Conservation (phyloP, 2,797 vertebrate species). For the Hydrocynus forskahlii region DNA sequence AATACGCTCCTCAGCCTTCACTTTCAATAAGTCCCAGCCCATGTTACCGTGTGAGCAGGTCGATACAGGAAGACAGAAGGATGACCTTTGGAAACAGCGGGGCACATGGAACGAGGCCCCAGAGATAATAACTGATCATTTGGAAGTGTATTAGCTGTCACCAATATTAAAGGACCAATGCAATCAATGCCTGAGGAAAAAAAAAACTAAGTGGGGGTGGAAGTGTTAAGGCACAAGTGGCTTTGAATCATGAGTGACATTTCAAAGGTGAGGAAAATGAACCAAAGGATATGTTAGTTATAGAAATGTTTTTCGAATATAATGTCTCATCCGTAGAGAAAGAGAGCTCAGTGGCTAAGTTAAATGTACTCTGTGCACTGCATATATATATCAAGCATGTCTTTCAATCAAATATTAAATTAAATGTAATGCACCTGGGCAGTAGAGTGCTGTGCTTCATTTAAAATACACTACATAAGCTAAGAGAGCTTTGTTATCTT, state of each 20-base stretch:
- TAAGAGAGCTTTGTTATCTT: neutral
- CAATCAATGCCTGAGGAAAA: conserved; percentile 67
- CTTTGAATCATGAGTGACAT: conserved; percentile 42
- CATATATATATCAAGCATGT: neutral
- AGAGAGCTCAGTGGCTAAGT: neutral
- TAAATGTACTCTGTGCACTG: neutral
- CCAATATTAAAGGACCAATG: conserved; percentile 72
- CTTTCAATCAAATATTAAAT: neutral
- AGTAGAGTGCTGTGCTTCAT: neutral
- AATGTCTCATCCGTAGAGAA: neutral
- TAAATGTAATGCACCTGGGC: neutral
- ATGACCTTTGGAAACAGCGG: conserved; percentile 79
- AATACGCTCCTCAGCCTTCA: conserved; percentile 65
- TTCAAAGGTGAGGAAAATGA: conserved; percentile 42
- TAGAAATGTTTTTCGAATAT: neutral
- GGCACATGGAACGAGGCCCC: conserved; percentile 71
- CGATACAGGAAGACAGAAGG: conserved; percentile 74
- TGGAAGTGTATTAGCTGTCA: conserved; percentile 76
- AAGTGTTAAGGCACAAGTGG: conserved; percentile 29
- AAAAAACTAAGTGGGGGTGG: conserved; percentile 40
- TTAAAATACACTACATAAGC: neutral
- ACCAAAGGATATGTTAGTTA: conserved; percentile 24
- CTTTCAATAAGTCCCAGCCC: conserved; percentile 67
- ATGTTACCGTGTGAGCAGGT: conserved; percentile 69
- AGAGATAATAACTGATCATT: conserved; percentile 79